Evolutionary conservation across 2,113 vertebrate species (phyloP).

Genomic region (Perca schrenkii): DNA sequence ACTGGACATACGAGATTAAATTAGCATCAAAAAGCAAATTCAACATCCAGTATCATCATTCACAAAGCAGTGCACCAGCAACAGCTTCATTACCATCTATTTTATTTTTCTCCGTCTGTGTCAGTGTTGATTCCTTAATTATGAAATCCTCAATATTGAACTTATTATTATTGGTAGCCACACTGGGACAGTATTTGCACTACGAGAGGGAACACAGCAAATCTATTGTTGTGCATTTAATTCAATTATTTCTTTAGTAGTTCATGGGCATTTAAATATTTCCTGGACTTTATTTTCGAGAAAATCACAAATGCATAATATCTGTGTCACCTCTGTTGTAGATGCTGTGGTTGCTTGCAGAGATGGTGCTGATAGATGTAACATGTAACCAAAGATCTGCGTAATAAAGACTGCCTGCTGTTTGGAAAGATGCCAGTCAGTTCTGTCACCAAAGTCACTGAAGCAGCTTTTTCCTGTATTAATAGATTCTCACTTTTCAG

Average conservation of each 20-base stretch:
- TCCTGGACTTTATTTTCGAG: constrained; percentile 13
- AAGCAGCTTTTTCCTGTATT: constrained; percentile 43
- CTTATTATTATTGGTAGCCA: constrained; percentile 26
- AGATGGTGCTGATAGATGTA: constrained; percentile 60
- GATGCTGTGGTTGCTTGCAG: constrained; percentile 69
- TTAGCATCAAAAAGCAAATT: constrained; percentile 30
- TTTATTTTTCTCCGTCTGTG: constrained; percentile 23
- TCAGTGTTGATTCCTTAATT: constrained; percentile 20
- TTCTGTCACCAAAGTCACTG: constrained; percentile 53
- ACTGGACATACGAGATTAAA: constrained; percentile 24
- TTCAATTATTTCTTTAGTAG: constrained; percentile 26
- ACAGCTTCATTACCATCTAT: constrained; percentile 48
- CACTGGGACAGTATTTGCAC: constrained; percentile 64
- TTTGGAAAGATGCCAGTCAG: constrained; percentile 49
- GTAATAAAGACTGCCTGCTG: constrained; percentile 35
- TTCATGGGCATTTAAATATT: constrained; percentile 17
- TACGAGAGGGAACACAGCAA: constrained; percentile 60
- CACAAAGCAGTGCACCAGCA: constrained; percentile 68
- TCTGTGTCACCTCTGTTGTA: constrained; percentile 8
- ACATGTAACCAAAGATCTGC: constrained; percentile 69
- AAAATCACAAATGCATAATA: constrained; percentile 8
- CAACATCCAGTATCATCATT: constrained; percentile 25
- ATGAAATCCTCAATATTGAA: constrained; percentile 5
- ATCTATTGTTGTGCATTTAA: constrained; percentile 45
- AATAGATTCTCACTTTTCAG: constrained; percentile 56